A percentile compares a stretch with the other conserved stretches of the same genome.
Conservation (phyloP, 2,113 vertebrate species). For the Takifugu bimaculatus region DNA sequence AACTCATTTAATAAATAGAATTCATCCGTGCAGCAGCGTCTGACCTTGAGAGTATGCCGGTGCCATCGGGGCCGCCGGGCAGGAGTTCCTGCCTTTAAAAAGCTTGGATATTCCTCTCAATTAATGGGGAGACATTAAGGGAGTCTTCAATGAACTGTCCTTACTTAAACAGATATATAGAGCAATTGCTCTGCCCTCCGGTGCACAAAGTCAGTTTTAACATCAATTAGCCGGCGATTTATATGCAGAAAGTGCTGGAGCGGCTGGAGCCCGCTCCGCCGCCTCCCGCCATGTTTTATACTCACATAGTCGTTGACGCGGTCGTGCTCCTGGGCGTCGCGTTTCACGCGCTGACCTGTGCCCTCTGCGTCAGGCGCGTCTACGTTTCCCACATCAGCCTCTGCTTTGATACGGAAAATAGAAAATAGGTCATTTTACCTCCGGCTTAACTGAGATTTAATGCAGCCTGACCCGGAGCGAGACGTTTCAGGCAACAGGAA, state of each 20-base stretch:
- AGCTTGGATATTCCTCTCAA: slow-evolving; percentile 73
- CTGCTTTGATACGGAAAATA: slow-evolving; percentile 29
- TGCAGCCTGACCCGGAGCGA: no score
- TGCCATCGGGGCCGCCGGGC: not conserved
- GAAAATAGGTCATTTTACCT: not conserved
- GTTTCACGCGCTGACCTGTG: slow-evolving; percentile 67
- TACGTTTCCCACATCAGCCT: slow-evolving; percentile 54
- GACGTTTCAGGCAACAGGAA: no score
- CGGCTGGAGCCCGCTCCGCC: not conserved
- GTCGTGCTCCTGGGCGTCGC: slow-evolving; percentile 66
- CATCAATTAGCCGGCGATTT: slow-evolving; percentile 77
- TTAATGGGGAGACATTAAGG: slow-evolving; percentile 75
- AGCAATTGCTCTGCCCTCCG: slow-evolving; percentile 75
- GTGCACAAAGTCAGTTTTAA: slow-evolving; percentile 74
- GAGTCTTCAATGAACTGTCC: slow-evolving; percentile 75
- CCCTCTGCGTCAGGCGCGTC: slow-evolving; percentile 57
- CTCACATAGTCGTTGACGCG: slow-evolving; percentile 76
- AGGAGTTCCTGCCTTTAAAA: slow-evolving; percentile 70
- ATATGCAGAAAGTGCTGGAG: slow-evolving; percentile 62
- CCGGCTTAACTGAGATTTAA: not conserved
- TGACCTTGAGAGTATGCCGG: slow-evolving; percentile 62
- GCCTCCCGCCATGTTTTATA: slow-evolving; percentile 5
- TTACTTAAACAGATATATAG: slow-evolving; percentile 80
- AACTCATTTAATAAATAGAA: slow-evolving; percentile 66
- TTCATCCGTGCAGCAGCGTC: slow-evolving; percentile 57